Conservation (phyloP, 2,797 vertebrate species). For the Sebastes umbrosus region DNA sequence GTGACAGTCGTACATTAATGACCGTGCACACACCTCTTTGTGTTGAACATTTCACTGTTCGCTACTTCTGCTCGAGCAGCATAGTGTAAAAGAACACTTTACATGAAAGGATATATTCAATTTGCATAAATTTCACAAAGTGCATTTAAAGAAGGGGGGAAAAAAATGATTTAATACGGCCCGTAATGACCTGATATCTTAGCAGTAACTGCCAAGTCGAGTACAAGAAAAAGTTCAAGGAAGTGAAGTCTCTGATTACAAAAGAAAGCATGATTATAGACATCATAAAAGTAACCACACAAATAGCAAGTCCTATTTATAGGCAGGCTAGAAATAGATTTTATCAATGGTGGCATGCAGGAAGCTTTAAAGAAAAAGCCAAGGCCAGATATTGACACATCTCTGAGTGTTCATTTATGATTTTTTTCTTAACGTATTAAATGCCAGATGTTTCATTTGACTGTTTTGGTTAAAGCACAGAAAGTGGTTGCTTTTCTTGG, state of each 20-base stretch:
- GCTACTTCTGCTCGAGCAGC: background rate
- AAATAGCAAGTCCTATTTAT: constrained; percentile 46
- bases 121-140: background rate
- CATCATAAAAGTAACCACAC: constrained; percentile 39
- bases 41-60: background rate
- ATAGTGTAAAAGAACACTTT: background rate
- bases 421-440: background rate
- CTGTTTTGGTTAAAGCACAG: background rate
- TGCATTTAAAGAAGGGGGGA: background rate
- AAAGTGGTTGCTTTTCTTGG: constrained; percentile 31
- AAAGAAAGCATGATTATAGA: constrained; percentile 43
- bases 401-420: background rate
- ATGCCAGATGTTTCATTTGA: constrained; percentile 35
- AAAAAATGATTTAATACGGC: background rate
- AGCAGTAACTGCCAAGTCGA: background rate
- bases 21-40: background rate
- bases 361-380: background rate
- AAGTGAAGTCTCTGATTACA: constrained; percentile 70
- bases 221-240: constrained; percentile 33
- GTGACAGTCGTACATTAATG: constrained; percentile 37
- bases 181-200: constrained; percentile 37
- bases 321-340: constrained; percentile 22
- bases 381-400: background rate
- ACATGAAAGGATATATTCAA: background rate
- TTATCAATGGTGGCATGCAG: constrained; percentile 11